A percentile compares a stretch with the other conserved stretches of the same genome.
phyloP scores from a whole-genome alignment of 2,797 vertebrate species.

The Enteromius trimaculatus region DNA sequence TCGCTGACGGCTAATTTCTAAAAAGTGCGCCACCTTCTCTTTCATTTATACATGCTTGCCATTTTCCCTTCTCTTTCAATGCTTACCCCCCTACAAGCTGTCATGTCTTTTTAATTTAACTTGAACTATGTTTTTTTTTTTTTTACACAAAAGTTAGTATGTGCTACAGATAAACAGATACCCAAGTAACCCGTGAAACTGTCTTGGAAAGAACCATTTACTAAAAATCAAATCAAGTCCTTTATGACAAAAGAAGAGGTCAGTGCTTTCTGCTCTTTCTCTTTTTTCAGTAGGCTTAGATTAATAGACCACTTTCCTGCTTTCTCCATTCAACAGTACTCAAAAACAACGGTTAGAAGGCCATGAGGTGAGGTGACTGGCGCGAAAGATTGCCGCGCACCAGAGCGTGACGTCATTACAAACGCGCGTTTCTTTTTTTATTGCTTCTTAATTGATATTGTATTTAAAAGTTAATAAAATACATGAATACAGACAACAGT shows the following conservation, averaged over 20 bases:
- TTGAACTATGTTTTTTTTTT: background rate
- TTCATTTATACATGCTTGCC: constrained; percentile 44
- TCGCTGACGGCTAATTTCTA: constrained; percentile 50
- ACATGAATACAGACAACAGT: background rate
- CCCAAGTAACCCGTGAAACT: background rate
- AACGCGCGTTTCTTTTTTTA: background rate
- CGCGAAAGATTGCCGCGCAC: background rate
- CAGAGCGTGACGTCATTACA: background rate
- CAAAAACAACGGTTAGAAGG: background rate
- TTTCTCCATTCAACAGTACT: background rate
- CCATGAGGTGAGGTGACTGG: background rate
- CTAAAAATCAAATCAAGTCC: background rate
- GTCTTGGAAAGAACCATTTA: background rate
- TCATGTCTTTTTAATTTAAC: background rate
- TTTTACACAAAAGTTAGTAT: background rate
- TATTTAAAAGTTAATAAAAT: background rate
- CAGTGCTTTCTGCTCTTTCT: background rate
- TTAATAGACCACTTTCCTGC: background rate
- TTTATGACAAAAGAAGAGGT: background rate
- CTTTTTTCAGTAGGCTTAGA: background rate
- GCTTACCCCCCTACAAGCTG: constrained; percentile 17
- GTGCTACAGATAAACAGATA: background rate
- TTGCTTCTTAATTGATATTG: background rate
- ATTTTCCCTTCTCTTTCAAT: constrained; percentile 59
- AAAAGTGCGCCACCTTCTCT: constrained; percentile 53